Conservation (phyloP, 2,113 vertebrate species). For the Vidua macroura region DNA sequence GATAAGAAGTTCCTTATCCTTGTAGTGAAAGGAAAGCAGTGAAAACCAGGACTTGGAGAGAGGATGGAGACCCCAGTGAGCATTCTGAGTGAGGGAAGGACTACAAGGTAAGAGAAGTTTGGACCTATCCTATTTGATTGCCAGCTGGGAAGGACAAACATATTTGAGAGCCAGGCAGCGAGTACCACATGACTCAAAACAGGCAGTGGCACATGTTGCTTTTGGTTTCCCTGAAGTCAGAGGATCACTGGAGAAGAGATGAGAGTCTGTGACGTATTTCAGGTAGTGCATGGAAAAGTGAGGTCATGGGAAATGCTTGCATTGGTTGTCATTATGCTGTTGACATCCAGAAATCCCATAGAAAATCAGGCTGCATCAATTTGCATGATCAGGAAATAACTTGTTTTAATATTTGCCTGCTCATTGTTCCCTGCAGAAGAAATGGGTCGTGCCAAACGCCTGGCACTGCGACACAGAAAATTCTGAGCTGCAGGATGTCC, state of each 20-base stretch:
- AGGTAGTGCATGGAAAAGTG: neutral
- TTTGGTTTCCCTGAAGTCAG: neutral
- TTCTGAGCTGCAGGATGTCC: neutral
- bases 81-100: neutral
- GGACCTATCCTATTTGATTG: neutral
- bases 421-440: neutral
- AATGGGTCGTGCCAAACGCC: neutral
- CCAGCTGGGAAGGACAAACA: neutral
- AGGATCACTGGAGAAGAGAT: neutral
- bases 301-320: neutral
- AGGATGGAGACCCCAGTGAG: fast-evolving
- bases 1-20: neutral
- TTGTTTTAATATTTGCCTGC: neutral
- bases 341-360: neutral
- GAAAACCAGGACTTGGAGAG: neutral
- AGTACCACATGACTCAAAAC: neutral
- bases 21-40: neutral
- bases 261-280: neutral
- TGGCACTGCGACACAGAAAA: neutral
- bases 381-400: neutral
- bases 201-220: neutral
- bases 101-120: neutral
- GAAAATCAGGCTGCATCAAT: neutral
- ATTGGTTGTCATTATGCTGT: neutral
- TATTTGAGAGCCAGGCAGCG: neutral